These are phyloP conservation scores for Lampris incognitus DNA, from an alignment of 2,113 vertebrate genomes.

Conservation along the genomic window DNA sequence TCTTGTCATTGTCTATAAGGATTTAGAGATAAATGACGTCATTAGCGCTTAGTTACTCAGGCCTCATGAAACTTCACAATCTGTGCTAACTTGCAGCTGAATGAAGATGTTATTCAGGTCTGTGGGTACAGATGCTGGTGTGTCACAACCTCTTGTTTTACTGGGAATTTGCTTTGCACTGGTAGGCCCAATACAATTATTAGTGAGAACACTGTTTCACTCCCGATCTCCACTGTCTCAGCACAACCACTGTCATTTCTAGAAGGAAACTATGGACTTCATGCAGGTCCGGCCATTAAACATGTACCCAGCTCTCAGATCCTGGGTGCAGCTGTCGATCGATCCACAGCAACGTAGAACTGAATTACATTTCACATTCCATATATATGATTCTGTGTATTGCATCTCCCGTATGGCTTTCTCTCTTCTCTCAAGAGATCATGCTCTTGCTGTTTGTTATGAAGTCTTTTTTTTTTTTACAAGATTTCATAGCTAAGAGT, in stretches of 20 bases:
- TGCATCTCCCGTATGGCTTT: not conserved
- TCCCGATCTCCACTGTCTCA: not conserved
- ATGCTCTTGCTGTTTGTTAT: constrained; percentile 15
- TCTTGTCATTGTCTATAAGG: not conserved
- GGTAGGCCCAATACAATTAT: not conserved
- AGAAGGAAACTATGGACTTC: not conserved
- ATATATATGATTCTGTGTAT: not conserved
- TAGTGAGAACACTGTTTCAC: not conserved
- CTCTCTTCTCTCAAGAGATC: not conserved
- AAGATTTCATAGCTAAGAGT: constrained; percentile 1
- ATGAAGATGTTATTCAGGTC: not conserved
- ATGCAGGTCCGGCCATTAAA: not conserved
- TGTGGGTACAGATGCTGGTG: not conserved
- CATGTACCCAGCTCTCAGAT: not conserved
- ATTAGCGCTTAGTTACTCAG: not conserved
- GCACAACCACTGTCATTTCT: not conserved
- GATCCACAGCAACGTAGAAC: too few relatives aligned
- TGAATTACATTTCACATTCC: too few relatives aligned
- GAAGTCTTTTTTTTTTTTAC: constrained; percentile 16
- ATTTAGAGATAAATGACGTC: not conserved
- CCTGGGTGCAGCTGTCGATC: not conserved
- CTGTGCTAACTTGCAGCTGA: not conserved
- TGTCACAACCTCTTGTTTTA: not conserved
- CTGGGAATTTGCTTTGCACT: not conserved
- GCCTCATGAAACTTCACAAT: not conserved